A percentile compares a stretch with the other conserved stretches of the same genome.
phyloP scores from a whole-genome alignment of 1,140 invertebrate species.

The Mactra quadrangularis region DNA sequence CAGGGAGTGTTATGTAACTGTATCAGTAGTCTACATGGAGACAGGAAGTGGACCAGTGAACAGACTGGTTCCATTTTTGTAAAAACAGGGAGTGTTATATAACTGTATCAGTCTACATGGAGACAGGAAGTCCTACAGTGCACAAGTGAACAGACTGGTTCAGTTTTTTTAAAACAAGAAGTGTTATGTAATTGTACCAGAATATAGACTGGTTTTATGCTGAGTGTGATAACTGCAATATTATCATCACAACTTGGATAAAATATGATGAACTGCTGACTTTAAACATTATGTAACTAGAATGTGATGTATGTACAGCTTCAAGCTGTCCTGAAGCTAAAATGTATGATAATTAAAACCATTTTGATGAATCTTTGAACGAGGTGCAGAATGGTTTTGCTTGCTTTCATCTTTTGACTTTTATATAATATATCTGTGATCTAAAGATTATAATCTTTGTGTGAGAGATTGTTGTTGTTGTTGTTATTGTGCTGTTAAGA shows the following conservation, averaged over 20 bases:
- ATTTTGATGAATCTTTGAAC: neutral
- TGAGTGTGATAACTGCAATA: conserved; percentile 48
- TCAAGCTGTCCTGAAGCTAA: conserved; percentile 10
- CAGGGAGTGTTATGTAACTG: no score
- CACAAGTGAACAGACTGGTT: no score
- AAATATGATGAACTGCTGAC: conserved; percentile 38
- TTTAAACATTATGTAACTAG: neutral
- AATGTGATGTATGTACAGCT: conserved; percentile 31
- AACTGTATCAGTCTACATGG: no score
- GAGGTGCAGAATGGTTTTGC: no score
- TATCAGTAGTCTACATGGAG: no score
- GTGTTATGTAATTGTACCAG: conserved; percentile 27
- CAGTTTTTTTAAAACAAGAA: no score
- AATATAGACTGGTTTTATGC: conserved; percentile 34
- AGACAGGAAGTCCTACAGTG: no score
- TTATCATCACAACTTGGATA: conserved; percentile 32
- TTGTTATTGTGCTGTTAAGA: neutral
- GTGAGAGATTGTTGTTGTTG: conserved; percentile 20
- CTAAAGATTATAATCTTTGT: conserved; percentile 22
- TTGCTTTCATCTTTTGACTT: conserved; percentile 9
- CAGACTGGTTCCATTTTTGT: no score
- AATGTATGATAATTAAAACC: neutral
- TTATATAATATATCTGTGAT: conserved; percentile 33
- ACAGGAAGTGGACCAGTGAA: no score
- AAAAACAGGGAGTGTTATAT: no score